A percentile compares a stretch with the other conserved stretches of the same genome.
phyloP scores from a whole-genome alignment of 2,797 vertebrate species.

The Acomys russatus region DNA sequence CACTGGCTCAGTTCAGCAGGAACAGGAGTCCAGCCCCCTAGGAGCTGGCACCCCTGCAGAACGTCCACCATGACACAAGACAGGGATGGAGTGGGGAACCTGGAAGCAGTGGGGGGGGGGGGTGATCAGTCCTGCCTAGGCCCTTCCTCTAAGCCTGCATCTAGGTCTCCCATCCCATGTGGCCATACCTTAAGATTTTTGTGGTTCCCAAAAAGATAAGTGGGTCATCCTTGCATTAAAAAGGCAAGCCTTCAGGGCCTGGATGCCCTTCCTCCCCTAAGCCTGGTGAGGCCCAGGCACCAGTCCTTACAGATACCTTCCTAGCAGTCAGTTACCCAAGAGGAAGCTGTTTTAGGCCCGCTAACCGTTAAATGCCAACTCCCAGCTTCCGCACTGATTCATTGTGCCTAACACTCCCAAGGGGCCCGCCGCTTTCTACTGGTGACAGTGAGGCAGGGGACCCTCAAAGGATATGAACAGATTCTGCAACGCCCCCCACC shows the following conservation, averaged over 20 bases:
- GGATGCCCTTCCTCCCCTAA: background rate
- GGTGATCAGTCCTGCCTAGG: background rate
- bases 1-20: conserved; percentile 99
- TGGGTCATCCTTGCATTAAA: background rate
- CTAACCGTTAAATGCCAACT: conserved; percentile 78
- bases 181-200: background rate
- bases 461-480: background rate
- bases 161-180: background rate
- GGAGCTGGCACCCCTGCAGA: conserved; percentile 27
- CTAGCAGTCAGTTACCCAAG: conserved; percentile 72
- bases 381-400: conserved; percentile 70
- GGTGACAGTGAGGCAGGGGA: background rate
- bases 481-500: too few species aligned
- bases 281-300: background rate
- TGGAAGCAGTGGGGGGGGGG: background rate
- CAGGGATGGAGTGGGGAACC: background rate
- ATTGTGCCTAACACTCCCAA: conserved; percentile 9
- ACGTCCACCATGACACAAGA: background rate
- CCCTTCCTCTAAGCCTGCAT: background rate
- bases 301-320: background rate
- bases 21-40: conserved; percentile 95
- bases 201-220: background rate
- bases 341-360: conserved; percentile 73
- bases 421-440: background rate
- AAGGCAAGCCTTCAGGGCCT: background rate